Evolutionary conservation across 2,888 invertebrate genomes (phyloP).

Genomic region (Cataglyphis altisquamis): DNA sequence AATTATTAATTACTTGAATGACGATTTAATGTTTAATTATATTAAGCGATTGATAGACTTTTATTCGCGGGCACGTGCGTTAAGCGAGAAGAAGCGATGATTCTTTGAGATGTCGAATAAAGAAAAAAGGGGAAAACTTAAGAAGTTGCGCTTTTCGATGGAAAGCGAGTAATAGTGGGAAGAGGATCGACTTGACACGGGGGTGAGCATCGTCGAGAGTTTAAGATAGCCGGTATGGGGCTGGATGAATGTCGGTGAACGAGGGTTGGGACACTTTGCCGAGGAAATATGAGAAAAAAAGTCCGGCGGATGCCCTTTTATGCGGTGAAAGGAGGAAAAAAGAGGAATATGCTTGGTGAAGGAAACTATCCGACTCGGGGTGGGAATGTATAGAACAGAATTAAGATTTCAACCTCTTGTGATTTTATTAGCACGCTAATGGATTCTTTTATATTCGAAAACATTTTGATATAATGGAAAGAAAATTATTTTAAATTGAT

Average conservation of each 20-base stretch:
- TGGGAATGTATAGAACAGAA: slow-evolving; percentile 12
- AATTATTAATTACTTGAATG: background rate
- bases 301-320: slow-evolving; percentile 55
- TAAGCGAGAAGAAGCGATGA: slow-evolving; percentile 24
- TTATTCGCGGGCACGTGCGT: slow-evolving; percentile 17
- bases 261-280: slow-evolving; percentile 58
- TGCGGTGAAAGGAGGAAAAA: slow-evolving; percentile 52
- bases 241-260: slow-evolving; percentile 58
- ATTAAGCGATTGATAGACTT: slow-evolving; percentile 14
- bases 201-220: slow-evolving; percentile 43
- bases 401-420: slow-evolving; percentile 24
- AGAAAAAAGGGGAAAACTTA: slow-evolving; percentile 18
- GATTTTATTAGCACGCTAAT: slow-evolving; percentile 33
- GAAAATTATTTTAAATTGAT: background rate
- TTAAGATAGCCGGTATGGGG: slow-evolving; percentile 53
- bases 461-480: background rate
- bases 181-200: slow-evolving; percentile 40
- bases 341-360: slow-evolving; percentile 12
- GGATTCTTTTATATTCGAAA: slow-evolving; percentile 6
- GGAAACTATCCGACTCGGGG: slow-evolving; percentile 4
- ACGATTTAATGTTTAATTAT: background rate
- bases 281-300: slow-evolving; percentile 54
- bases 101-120: slow-evolving; percentile 17
- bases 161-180: slow-evolving; percentile 16
- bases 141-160: slow-evolving; percentile 25